Evolutionary conservation across 1,140 invertebrate species (phyloP), one percentile per base, ranked within the genome.

Genomic region (Leguminivora glycinivorella): DNA sequence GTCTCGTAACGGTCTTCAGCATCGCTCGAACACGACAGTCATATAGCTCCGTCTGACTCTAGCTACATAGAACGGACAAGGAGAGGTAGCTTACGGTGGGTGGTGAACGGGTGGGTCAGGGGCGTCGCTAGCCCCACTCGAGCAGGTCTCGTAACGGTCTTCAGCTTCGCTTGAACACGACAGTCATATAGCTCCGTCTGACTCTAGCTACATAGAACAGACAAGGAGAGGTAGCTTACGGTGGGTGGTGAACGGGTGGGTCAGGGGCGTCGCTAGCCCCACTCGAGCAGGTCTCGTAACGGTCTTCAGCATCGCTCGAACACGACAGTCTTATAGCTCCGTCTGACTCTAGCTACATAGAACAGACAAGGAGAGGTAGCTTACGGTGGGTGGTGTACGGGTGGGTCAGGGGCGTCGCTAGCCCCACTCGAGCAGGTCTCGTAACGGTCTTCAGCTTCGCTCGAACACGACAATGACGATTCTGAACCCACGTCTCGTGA

Each of bases 1-100:
- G 89, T 91, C 80, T 91, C 89, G 69, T 91, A 91, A 0, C 85
- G 73, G 77, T 91, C 89, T 70, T 91, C 89, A 0, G 85, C 82
- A 29, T 91, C 89, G 52, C 84, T 87, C 2, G 87, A 88, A n/a
- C 82, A 83, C 6, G 88, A 90, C 29, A 89, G n/a, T n/a, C n/a
- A n/a, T n/a, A n/a, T n/a, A n/a, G n/a, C n/a, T n/a, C n/a, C n/a
- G n/a, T n/a, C n/a, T n/a, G n/a, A n/a, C n/a, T n/a, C n/a, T n/a
- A n/a, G n/a, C n/a, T n/a, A n/a, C n/a, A n/a, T n/a, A n/a, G n/a
- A n/a, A n/a, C n/a, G n/a, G n/a, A n/a, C n/a, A n/a, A n/a, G n/a
- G n/a, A n/a, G n/a, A n/a, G n/a, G 26, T 29, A 29, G 14, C 52
- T 69, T 70, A 9, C 70, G 66, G 47, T 38, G 29, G 34, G 24